Evolutionary conservation across 2,113 vertebrate genomes (phyloP).

Genomic region (Nothoprocta perdicaria): DNA sequence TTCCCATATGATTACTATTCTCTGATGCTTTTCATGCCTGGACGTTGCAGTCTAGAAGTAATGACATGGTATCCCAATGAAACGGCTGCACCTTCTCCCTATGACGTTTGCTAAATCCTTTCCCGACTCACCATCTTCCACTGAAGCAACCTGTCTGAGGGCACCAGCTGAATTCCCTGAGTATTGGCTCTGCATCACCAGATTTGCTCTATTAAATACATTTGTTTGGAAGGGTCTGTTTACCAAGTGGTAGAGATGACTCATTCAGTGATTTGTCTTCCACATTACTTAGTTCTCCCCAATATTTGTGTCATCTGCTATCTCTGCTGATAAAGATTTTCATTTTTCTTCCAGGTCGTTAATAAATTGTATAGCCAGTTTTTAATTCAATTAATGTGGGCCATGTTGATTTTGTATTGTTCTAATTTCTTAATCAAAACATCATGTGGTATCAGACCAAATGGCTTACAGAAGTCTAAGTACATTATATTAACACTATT

Average conservation of each 20-base stretch:
- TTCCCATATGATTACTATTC: neutral
- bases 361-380: neutral
- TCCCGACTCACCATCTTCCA: neutral
- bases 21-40: neutral
- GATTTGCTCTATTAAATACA: neutral
- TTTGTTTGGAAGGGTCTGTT: neutral
- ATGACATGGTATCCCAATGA: neutral
- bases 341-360: neutral
- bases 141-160: neutral
- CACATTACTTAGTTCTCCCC: neutral
- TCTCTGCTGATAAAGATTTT: neutral
- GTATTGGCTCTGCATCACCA: neutral
- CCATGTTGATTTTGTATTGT: neutral
- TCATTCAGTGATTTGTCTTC: neutral
- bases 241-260: neutral
- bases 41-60: neutral
- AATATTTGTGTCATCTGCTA: neutral
- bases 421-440: slow-evolving; percentile 25
- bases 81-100: neutral
- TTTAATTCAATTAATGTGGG: neutral
- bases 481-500: neutral
- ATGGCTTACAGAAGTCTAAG: neutral
- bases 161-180: neutral
- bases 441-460: neutral
- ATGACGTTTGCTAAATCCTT: neutral